phyloP scores from a whole-genome alignment of 1,140 invertebrate species.

The Drosophila quadrilineata region DNA sequence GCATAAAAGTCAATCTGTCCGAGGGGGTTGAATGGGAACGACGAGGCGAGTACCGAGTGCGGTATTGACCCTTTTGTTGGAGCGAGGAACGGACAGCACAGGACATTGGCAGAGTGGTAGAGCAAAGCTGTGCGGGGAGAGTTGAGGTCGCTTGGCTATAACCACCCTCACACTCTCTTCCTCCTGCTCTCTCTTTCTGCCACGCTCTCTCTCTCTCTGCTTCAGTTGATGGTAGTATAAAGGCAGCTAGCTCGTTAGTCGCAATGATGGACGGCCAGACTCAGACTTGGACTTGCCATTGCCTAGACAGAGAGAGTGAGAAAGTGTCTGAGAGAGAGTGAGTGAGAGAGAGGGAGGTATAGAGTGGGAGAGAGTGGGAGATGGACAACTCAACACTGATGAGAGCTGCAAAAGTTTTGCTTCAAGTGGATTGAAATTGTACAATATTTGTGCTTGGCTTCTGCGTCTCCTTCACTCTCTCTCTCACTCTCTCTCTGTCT shows the following conservation, averaged over 20 bases:
- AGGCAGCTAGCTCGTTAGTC: slow-evolving; percentile 35
- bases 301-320: slow-evolving; percentile 1
- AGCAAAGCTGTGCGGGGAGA: background rate
- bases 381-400: too few species aligned
- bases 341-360: slow-evolving; percentile 2
- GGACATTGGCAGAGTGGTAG: background rate
- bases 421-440: slow-evolving; percentile 39
- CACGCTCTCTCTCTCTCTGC: slow-evolving; percentile 1
- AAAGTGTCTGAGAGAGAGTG: background rate
- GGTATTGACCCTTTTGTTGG: slow-evolving; percentile 66
- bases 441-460: slow-evolving; percentile 22
- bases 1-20: slow-evolving; percentile 66
- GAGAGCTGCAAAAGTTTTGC: too few species aligned
- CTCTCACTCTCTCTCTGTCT: slow-evolving; percentile 3
- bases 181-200: background rate
- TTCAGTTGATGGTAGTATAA: slow-evolving; percentile 10
- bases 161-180: slow-evolving; percentile 39
- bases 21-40: slow-evolving; percentile 59
- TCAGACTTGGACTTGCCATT: too few species aligned
- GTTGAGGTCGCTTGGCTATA: background rate
- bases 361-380: background rate
- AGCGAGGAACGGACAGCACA: slow-evolving; percentile 28
- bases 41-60: too few species aligned
- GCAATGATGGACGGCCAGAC: slow-evolving; percentile 39
- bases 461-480: background rate